Conservation (phyloP, 2,888 invertebrate species). For the Endotricha flammealis region DNA sequence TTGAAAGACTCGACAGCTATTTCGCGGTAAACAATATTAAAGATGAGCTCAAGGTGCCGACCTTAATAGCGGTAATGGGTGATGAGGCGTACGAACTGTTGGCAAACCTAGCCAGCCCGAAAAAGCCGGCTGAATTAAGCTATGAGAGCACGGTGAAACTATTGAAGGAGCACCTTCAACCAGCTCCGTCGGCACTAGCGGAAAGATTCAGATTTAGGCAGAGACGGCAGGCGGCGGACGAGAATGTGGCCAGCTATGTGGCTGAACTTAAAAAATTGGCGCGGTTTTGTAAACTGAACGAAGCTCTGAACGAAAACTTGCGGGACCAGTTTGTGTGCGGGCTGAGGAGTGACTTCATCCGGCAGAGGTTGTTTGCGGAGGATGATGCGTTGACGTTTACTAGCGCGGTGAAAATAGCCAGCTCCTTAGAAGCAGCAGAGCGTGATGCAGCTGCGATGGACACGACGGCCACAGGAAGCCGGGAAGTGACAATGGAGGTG, state of each 20-base stretch:
- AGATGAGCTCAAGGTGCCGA: no score
- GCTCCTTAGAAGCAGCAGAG: constrained; percentile 16
- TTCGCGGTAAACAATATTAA: no score
- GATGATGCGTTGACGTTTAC: constrained; percentile 9
- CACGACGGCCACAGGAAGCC: no score
- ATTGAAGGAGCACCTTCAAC: neutral
- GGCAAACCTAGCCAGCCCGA: no score
- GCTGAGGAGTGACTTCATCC: constrained; percentile 11
- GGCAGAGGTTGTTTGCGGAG: constrained; percentile 18
- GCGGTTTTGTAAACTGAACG: constrained; percentile 1
- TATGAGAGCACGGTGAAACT: neutral
- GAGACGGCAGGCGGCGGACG: no score
- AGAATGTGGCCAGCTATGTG: constrained; percentile 6
- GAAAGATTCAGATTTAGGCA: constrained; percentile 9
- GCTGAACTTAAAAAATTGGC: constrained; percentile 7
- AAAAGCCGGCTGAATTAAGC: neutral
- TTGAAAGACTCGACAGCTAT: no score
- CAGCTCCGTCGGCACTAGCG: neutral
- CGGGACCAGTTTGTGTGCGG: constrained; percentile 15
- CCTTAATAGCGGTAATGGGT: no score
- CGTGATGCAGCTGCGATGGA: constrained; percentile 12
- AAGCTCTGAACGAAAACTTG: constrained; percentile 6
- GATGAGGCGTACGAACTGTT: no score
- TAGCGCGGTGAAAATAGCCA: constrained; percentile 11
- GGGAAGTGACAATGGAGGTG: neutral